Conservation (phyloP, 2,113 vertebrate genomes). For the Orcinus orca region DNA sequence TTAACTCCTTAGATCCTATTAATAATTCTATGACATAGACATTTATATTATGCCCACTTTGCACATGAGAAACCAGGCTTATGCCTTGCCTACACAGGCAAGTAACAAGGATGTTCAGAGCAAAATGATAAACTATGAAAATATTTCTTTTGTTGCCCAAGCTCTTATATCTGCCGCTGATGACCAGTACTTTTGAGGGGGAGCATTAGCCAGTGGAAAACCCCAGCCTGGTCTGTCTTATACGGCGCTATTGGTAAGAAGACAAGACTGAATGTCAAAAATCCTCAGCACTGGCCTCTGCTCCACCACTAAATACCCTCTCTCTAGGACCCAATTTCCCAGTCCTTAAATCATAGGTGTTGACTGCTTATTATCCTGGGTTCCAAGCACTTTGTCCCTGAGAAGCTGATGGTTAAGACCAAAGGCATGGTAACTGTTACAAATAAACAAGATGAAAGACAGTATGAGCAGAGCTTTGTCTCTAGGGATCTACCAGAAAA, state of each 20-base stretch:
- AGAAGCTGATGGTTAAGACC: background rate
- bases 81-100: background rate
- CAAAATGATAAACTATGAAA: background rate
- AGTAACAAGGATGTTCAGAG: background rate
- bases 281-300: background rate
- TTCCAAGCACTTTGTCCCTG: background rate
- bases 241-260: background rate
- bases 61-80: background rate
- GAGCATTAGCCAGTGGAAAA: background rate
- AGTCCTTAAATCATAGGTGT: background rate
- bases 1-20: background rate
- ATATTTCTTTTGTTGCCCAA: background rate
- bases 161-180: background rate
- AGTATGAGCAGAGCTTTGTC: background rate
- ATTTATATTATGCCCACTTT: background rate
- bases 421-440: background rate
- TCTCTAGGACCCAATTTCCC: background rate
- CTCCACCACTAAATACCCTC: background rate
- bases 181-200: background rate
- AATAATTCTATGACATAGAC: background rate
- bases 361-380: background rate
- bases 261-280: background rate
- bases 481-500: background rate
- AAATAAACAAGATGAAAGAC: background rate
- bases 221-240: background rate